Percentiles rank a stretch among this genome's conserved stretches.
Evolutionary conservation across 2,888 invertebrate genomes (phyloP).

Genomic region (Apamea monoglypha): DNA sequence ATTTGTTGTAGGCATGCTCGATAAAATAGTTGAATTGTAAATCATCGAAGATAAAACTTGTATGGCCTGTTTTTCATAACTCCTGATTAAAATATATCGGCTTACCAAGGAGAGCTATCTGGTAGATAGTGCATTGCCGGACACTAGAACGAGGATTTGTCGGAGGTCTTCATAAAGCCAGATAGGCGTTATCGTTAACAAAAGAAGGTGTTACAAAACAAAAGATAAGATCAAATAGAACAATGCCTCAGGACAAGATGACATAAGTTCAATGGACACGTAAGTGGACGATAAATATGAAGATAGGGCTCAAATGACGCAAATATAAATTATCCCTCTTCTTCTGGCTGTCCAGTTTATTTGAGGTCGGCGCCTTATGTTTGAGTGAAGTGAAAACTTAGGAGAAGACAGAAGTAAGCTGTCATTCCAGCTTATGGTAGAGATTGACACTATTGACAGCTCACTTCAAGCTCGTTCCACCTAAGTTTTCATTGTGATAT

Average conservation of each 20-base stretch:
- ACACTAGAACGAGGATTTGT: not conserved
- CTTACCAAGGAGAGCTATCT: not conserved
- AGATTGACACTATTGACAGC: not conserved
- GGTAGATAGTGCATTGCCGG: not conserved
- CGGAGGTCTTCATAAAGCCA: not conserved
- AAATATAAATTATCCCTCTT: not conserved
- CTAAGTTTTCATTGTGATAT: not conserved
- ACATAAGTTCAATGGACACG: constrained; percentile 30
- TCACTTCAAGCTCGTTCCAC: too few species aligned
- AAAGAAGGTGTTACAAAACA: not conserved
- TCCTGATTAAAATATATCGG: not conserved
- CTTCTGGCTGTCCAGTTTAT: not conserved
- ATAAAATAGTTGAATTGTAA: not conserved
- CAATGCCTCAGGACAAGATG: constrained; percentile 9
- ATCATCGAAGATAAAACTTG: constrained; percentile 3
- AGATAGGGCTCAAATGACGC: not conserved
- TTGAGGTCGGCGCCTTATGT: too few species aligned
- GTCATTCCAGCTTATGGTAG: not conserved
- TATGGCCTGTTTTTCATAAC: not conserved
- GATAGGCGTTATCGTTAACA: constrained; percentile 14
- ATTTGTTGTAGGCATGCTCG: not conserved
- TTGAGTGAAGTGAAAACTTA: not conserved
- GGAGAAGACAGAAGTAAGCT: not conserved
- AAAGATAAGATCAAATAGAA: constrained; percentile 26
- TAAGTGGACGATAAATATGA: not conserved